Evolutionary conservation across 2,888 invertebrate genomes (phyloP).

Genomic region (Dichetophora obliterata): DNA sequence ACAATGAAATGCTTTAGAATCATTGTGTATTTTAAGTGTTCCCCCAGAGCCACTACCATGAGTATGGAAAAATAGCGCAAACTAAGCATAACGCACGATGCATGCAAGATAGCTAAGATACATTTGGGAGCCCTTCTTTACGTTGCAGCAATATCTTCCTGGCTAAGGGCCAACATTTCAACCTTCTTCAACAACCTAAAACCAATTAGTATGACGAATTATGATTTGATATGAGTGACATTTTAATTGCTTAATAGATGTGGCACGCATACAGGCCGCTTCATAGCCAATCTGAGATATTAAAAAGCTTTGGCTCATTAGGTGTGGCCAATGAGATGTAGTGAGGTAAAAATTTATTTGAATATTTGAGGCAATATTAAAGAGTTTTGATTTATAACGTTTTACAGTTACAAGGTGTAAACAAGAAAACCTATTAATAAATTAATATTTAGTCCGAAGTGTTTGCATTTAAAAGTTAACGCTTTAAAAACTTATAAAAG

Average conservation of each 20-base stretch:
- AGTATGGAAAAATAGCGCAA: neutral
- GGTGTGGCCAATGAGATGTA: neutral
- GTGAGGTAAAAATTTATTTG: neutral
- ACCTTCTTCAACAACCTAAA: neutral
- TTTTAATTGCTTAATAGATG: neutral
- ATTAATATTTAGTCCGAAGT: too few relatives aligned
- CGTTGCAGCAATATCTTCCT: neutral
- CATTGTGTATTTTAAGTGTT: too few relatives aligned
- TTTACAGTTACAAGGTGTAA: too few relatives aligned
- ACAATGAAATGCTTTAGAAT: neutral
- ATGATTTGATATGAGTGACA: constrained; percentile 8
- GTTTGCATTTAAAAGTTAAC: too few relatives aligned
- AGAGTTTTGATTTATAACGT: neutral
- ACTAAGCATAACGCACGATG: neutral
- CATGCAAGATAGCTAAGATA: neutral
- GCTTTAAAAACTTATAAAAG: neutral
- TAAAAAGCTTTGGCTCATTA: neutral
- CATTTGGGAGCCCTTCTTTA: neutral
- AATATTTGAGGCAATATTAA: neutral
- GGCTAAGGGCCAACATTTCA: neutral
- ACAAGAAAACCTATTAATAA: too few relatives aligned
- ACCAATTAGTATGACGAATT: neutral
- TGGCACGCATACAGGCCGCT: neutral
- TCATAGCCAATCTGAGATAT: neutral
- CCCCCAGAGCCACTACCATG: too few relatives aligned